A percentile compares a stretch with the other conserved stretches of the same genome.
Evolutionary conservation across 2,888 invertebrate genomes (phyloP).

Genomic region (Ectemnius lituratus): DNA sequence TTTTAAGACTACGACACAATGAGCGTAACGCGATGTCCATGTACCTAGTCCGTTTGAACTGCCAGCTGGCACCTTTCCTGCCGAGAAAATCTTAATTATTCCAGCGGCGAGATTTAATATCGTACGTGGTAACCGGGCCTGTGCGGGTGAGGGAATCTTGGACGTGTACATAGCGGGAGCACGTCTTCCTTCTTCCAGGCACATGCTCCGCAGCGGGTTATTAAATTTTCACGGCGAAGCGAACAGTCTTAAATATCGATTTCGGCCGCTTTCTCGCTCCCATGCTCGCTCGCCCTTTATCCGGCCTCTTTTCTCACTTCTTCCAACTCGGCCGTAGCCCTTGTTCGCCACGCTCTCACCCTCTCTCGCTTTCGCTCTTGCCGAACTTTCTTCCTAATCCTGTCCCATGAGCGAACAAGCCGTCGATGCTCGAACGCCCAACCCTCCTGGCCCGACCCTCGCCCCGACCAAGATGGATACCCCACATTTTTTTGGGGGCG

Average conservation of each 20-base stretch:
- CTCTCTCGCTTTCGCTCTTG: conserved; percentile 26
- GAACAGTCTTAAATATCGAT: conserved; percentile 71
- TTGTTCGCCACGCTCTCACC: conserved; percentile 9
- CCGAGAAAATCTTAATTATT: conserved; percentile 69
- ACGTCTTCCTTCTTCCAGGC: conserved; percentile 55
- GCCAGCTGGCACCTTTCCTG: conserved; percentile 19
- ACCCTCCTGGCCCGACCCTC: conserved; percentile 8
- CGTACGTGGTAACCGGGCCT: conserved; percentile 51
- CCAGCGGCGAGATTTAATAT: conserved; percentile 69
- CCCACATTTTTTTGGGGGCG: conserved; percentile 40
- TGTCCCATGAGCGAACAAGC: conserved; percentile 36
- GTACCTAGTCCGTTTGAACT: too few relatives aligned
- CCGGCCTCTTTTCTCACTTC: not conserved
- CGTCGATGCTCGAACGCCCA: conserved; percentile 41
- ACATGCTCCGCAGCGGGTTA: conserved; percentile 64
- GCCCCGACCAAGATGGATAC: conserved; percentile 42
- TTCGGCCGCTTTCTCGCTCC: conserved; percentile 48
- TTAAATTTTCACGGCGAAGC: conserved; percentile 70
- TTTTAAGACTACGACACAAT: conserved; percentile 48
- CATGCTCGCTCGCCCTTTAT: conserved; percentile 7
- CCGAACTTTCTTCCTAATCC: conserved; percentile 40
- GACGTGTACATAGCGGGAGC: conserved; percentile 62
- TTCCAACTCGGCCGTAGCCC: not conserved
- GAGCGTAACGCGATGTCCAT: too few relatives aligned
- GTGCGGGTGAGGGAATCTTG: conserved; percentile 61